phyloP scores from a whole-genome alignment of 2,888 invertebrate species.

The Apamea anceps region DNA sequence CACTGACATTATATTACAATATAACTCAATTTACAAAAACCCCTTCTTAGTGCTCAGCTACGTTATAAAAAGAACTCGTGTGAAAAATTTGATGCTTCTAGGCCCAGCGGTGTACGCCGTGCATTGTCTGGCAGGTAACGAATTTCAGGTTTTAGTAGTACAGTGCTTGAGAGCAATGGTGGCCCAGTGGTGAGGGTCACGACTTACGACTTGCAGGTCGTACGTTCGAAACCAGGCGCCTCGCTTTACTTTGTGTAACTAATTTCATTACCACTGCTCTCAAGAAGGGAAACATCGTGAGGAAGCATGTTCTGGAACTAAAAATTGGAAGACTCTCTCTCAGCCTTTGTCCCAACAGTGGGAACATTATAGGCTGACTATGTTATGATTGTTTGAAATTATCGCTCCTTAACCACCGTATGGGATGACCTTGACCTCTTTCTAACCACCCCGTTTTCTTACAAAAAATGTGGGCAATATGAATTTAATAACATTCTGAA shows the following conservation, averaged over 20 bases:
- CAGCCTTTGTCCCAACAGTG: no score
- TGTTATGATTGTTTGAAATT: neutral
- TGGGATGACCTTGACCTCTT: neutral
- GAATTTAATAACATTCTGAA: slow-evolving; percentile 22
- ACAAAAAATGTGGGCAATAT: slow-evolving; percentile 21
- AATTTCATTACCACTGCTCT: no score
- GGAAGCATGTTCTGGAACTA: no score
- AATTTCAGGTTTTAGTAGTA: neutral
- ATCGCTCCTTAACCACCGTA: neutral
- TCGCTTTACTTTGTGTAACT: no score
- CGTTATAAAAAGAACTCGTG: neutral
- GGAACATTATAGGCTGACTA: neutral
- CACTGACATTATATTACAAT: no score
- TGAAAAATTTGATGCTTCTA: neutral
- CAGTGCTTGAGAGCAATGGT: no score
- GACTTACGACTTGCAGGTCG: no score
- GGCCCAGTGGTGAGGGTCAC: no score
- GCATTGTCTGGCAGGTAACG: neutral
- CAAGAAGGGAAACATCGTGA: no score
- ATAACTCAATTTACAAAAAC: neutral
- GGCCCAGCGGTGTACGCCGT: neutral
- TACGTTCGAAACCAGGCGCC: no score
- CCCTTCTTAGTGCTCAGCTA: neutral
- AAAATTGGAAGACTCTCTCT: no score
- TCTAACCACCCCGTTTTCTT: no score